These are phyloP conservation scores for Arvicanthis niloticus DNA, from an alignment of 2,113 vertebrate genomes.

Conservation along the genomic window DNA sequence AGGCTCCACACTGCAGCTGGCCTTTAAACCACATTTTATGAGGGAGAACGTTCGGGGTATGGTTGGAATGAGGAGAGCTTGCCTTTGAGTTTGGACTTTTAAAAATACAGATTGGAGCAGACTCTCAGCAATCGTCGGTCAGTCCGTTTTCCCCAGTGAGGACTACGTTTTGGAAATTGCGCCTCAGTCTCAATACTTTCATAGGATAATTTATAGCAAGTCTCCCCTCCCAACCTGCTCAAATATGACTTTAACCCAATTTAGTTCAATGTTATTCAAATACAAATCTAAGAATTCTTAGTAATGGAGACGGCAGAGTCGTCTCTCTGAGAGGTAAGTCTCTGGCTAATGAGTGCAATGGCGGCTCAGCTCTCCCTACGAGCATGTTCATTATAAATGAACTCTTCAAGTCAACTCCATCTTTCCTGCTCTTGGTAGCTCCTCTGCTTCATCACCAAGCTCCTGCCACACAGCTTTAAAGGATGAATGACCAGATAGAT, in stretches of 20 bases:
- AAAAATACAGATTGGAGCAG: slow-evolving; percentile 79
- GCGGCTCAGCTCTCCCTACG: slow-evolving; percentile 39
- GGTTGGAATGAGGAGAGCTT: slow-evolving; percentile 53
- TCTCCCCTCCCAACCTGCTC: slow-evolving; percentile 22
- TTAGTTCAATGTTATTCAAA: slow-evolving; percentile 81
- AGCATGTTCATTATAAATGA: slow-evolving; percentile 52
- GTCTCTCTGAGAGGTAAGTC: slow-evolving; percentile 55
- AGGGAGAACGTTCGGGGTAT: slow-evolving; percentile 80
- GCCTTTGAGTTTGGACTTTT: slow-evolving; percentile 76
- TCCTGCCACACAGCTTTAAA: slow-evolving; percentile 37
- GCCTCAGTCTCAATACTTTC: slow-evolving; percentile 77
- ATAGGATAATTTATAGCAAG: slow-evolving; percentile 80
- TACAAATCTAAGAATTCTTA: slow-evolving; percentile 63
- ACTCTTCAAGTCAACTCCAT: not conserved
- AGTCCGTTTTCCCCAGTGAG: slow-evolving; percentile 73
- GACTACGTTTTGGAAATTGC: slow-evolving; percentile 73
- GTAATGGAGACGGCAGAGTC: slow-evolving; percentile 36
- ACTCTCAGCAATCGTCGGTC: slow-evolving; percentile 67
- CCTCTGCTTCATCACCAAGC: slow-evolving; percentile 12
- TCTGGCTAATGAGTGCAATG: slow-evolving; percentile 69
- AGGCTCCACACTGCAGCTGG: slow-evolving; percentile 85
- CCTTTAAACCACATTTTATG: slow-evolving; percentile 85
- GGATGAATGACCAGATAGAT: not conserved
- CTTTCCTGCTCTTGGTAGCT: not conserved
- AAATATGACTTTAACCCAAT: slow-evolving; percentile 81